phyloP scores from a whole-genome alignment of 2,113 vertebrate genomes.

The Labeo catla region DNA sequence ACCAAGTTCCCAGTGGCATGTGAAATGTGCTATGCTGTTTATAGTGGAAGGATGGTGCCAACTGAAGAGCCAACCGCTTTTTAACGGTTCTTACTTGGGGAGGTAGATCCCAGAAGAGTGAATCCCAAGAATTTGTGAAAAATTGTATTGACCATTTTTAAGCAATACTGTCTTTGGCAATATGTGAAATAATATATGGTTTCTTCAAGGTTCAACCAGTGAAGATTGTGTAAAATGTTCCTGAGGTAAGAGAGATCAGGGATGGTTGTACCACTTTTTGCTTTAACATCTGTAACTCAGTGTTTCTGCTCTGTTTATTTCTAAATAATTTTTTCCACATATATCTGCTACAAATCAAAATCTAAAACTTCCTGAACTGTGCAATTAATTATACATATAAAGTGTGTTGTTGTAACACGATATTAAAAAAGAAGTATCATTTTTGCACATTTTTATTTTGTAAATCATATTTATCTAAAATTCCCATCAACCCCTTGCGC shows the following conservation, averaged over 20 bases:
- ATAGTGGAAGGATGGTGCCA: constrained; percentile 59
- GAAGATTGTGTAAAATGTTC: background rate
- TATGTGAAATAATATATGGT: background rate
- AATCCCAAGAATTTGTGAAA: background rate
- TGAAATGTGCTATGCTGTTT: constrained; percentile 60
- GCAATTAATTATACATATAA: background rate
- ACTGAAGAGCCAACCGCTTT: constrained; percentile 53
- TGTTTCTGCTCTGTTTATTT: background rate
- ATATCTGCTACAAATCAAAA: background rate
- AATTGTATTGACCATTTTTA: background rate
- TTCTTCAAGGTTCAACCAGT: background rate
- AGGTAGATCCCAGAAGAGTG: constrained; percentile 7
- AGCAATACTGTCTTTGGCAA: background rate
- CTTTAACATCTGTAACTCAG: background rate
- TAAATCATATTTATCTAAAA: no score
- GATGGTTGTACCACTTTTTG: background rate
- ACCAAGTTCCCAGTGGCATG: constrained; percentile 58
- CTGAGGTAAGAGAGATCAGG: background rate
- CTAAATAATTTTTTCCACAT: no score
- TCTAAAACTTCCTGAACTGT: background rate
- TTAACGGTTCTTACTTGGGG: background rate
- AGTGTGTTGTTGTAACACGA: background rate
- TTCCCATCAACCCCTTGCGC: background rate
- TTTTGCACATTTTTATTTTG: background rate
- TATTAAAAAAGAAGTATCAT: background rate